A percentile compares a stretch with the other conserved stretches of the same genome.
phyloP scores from a whole-genome alignment of 2,888 invertebrate species.

The Nymphalis urticae region DNA sequence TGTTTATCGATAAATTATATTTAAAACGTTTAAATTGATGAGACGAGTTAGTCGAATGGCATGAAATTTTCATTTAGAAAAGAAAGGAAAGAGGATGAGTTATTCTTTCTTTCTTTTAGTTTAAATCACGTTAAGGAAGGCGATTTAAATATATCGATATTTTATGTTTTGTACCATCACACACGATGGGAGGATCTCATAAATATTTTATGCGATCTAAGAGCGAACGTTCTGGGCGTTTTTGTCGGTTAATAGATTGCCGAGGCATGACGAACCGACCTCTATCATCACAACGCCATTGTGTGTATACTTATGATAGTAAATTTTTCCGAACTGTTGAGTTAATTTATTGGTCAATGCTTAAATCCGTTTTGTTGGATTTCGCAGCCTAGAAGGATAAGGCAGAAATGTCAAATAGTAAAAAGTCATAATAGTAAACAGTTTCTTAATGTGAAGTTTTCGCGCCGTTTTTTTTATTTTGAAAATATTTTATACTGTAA shows the following conservation, averaged over 20 bases:
- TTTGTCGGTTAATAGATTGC: conserved; percentile 61
- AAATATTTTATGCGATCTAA: conserved; percentile 63
- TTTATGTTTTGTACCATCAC: conserved; percentile 21
- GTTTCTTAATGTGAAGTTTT: too few relatives aligned
- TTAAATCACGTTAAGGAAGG: too few relatives aligned
- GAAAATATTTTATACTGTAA: too few relatives aligned
- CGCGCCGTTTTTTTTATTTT: too few relatives aligned
- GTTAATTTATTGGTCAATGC: not conserved
- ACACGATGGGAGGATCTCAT: conserved; percentile 51
- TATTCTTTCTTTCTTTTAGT: too few relatives aligned
- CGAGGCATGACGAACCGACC: conserved; percentile 50
- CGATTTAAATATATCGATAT: not conserved
- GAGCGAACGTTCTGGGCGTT: conserved; percentile 48
- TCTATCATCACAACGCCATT: conserved; percentile 32
- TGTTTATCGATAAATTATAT: too few relatives aligned
- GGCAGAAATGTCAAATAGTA: too few relatives aligned
- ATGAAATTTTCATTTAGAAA: too few relatives aligned
- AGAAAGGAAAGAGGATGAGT: too few relatives aligned
- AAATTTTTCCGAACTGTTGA: conserved; percentile 13
- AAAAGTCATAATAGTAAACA: too few relatives aligned
- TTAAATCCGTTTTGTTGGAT: not conserved
- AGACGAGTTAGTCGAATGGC: too few relatives aligned
- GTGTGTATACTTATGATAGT: conserved; percentile 18
- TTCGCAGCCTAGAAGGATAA: not conserved
- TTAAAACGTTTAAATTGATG: too few relatives aligned